These are phyloP conservation scores for Spilogale gracilis DNA, from an alignment of 2,113 vertebrate species.

Conservation along the genomic window DNA sequence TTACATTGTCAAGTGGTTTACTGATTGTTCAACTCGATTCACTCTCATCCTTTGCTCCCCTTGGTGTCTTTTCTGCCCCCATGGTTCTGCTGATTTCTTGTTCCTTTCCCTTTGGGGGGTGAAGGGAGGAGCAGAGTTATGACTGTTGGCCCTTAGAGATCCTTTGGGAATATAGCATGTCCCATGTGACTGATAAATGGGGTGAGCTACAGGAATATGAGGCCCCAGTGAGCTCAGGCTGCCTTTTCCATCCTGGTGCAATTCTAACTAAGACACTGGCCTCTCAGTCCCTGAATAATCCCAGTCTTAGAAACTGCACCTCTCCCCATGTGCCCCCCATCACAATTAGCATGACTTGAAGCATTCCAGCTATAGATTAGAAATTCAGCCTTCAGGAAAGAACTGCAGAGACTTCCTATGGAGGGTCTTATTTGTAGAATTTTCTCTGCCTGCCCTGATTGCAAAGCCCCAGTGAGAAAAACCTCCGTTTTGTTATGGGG, in stretches of 20 bases:
- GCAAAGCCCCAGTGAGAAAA: slow-evolving; percentile 55
- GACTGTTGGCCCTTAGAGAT: not conserved
- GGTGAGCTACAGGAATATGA: not conserved
- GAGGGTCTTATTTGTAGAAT: slow-evolving; percentile 34
- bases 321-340: not conserved
- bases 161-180: not conserved
- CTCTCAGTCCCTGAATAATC: not conserved
- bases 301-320: not conserved
- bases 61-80: not conserved
- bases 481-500: slow-evolving; percentile 42
- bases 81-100: not conserved
- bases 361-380: not conserved
- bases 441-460: slow-evolving; percentile 38
- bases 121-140: not conserved
- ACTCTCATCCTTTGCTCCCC: not conserved
- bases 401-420: not conserved
- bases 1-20: no score
- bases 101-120: not conserved
- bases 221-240: not conserved
- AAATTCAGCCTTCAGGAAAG: slow-evolving; percentile 41
- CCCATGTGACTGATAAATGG: not conserved
- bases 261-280: not conserved
- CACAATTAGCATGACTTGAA: slow-evolving; percentile 42
- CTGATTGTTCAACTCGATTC: not conserved
- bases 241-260: not conserved